Base-by-base conservation (phyloP, 2,797 vertebrate genomes). In the Xenops minutus region DNA sequence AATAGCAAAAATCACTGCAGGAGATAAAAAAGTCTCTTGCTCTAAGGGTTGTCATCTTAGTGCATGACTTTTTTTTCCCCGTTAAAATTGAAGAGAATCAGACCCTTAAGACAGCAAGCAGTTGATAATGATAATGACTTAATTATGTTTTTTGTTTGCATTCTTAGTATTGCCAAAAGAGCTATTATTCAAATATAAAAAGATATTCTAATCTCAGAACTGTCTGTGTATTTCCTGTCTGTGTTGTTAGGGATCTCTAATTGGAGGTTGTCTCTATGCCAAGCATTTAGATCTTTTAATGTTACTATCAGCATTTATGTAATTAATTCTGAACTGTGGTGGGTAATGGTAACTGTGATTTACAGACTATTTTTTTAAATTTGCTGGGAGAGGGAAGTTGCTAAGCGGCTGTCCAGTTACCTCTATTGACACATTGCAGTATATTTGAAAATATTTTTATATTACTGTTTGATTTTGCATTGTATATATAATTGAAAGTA, bases 41-140 rank as follows among this genome's bases (percentile, higher is more conserved):
- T 52, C 21, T 92, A 43, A 75, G 55, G 30, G n/a, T 74, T 91
- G 63, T 51, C 39, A 37, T 89, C 61, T 92, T 78, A 95, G 85
- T 54, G 41, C 56, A 63, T 46, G 36, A 51, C 26, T 46, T 46
- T 46, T 44, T 88, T n/a, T 74, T 56, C 15, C 54, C 13, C 29
- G 30, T 93, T 91, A 91, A 63, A 88, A 93, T 77, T 93, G 85
- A 95, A 76, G 64, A 88, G 71, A 97, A 76, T 91, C 94, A 95
- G 93, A 91, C 41, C 37, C 64, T 69, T 69, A 63, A 84, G 67
- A 72, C 27, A 93, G 58, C 82, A 76, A 74, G 58, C 21, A 30
- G 44, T 46, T 51, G 88, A 58, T 93, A 92, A 89, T n/a, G 78
- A 71, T 88, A 91, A 92, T 6, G 7, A 75, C 52, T 95, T 82